A percentile compares a stretch with the other conserved stretches of the same genome.
Conservation (phyloP, 2,113 vertebrate species). For the Erpornis zantholeuca region DNA sequence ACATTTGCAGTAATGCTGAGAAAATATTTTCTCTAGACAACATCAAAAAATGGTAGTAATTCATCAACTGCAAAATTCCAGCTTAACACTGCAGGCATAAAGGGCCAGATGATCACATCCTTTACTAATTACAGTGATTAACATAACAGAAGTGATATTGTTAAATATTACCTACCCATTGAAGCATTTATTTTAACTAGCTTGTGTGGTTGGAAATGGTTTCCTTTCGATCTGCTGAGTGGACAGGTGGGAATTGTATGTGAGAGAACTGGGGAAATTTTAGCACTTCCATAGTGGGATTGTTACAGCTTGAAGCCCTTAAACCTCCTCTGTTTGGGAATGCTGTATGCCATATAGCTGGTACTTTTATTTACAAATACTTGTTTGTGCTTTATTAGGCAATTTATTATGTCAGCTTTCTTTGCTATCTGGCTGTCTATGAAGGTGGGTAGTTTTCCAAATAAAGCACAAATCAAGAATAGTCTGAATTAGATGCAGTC, state of each 20-base stretch:
- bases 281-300: not conserved
- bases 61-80: not conserved
- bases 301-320: not conserved
- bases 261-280: not conserved
- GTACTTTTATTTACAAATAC: not conserved
- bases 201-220: not conserved
- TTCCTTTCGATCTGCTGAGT: not conserved
- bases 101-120: not conserved
- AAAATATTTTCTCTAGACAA: not conserved
- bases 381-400: not conserved
- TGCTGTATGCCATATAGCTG: not conserved
- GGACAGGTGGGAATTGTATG: not conserved
- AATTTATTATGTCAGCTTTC: not conserved
- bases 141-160: not conserved
- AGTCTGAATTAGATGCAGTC: not conserved
- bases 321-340: not conserved
- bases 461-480: not conserved
- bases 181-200: not conserved
- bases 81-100: not conserved
- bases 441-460: not conserved
- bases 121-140: not conserved
- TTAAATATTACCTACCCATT: slow-evolving; percentile 13
- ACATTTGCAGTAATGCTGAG: not conserved
- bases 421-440: not conserved
- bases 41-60: not conserved